These are phyloP conservation scores for Drosophila seguyi DNA, from an alignment of 1,140 invertebrate species.

Conservation along the genomic window DNA sequence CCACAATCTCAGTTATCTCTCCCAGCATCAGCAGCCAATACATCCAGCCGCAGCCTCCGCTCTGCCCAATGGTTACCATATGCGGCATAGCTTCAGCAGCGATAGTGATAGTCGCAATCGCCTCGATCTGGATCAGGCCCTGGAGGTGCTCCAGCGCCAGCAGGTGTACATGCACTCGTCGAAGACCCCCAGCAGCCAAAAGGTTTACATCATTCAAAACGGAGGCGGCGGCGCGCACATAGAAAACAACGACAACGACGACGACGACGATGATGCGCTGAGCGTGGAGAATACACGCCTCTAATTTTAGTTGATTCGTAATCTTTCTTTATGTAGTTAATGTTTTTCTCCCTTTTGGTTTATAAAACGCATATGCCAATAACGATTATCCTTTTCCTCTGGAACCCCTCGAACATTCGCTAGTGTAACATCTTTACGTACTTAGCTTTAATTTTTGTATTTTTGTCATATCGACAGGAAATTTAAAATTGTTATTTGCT, in stretches of 20 bases:
- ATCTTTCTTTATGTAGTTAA: slow-evolving; percentile 52
- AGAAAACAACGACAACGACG: not conserved
- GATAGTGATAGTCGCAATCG: slow-evolving; percentile 71
- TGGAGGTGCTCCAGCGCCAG: slow-evolving; percentile 63
- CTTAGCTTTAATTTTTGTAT: slow-evolving; percentile 65
- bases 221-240: slow-evolving; percentile 26
- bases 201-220: slow-evolving; percentile 56
- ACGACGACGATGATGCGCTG: slow-evolving; percentile 70
- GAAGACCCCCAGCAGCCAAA: slow-evolving; percentile 44
- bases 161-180: slow-evolving; percentile 51
- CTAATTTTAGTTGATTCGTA: slow-evolving; percentile 63
- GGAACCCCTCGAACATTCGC: slow-evolving; percentile 24
- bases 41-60: not conserved
- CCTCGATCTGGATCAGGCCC: slow-evolving; percentile 69
- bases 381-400: slow-evolving; percentile 8
- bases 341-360: slow-evolving; percentile 32
- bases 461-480: slow-evolving; percentile 13
- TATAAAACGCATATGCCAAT: slow-evolving; percentile 62
- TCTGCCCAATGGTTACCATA: slow-evolving; percentile 38
- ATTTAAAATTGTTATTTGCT: slow-evolving; percentile 35
- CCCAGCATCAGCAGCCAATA: slow-evolving; percentile 24
- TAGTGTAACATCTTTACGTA: slow-evolving; percentile 46
- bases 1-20: slow-evolving; percentile 66
- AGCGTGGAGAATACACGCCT: slow-evolving; percentile 84
- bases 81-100: slow-evolving; percentile 70